Evolutionary conservation across 2,888 invertebrate species (phyloP), one percentile per base, ranked within the genome.

Genomic region (Ctena decussata): DNA sequence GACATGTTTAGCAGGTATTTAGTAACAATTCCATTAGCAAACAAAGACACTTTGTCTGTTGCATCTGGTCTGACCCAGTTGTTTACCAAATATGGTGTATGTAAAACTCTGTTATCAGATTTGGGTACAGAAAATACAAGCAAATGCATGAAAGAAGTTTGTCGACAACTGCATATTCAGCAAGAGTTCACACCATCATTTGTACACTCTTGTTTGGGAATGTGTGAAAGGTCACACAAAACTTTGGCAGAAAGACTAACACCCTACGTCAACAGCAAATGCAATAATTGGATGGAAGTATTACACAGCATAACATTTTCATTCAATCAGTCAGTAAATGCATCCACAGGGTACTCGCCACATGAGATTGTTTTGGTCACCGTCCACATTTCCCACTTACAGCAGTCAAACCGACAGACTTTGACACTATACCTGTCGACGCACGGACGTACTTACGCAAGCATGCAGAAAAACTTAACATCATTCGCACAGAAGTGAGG

Each of bases 1-100:
- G 70, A 78, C 75, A 75, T 86, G 85, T 87, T 87, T 75, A 74
- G 76, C 11, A 88, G 81, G 30, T 85, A 75, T 39, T 15, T 85
- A 0, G 80, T 24, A 79, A 77, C 79, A n/a, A 44, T 73, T n/a
- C 81, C 88, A 15, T 41, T 88, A 21, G 30, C 41, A 0, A 81
- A 75, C 46, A 85, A 83, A 65, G 85, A 88, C 74, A 69, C 85
- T 35, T 53, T 77, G 24, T 60, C 81, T 12, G 85, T 88, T 39
- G 37, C 81, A 18, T 75, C 78, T 71, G 77, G 70, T 12, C 70
- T 88, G 15, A 72, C 79, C 18, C 30, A 69, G 15, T 12, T 88
- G 37, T 83, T 87, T 49, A 75, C 85, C 0, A 70, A 44, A 18
- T 88, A 49, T 80, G 85, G 85, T 57, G 75, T 84, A 35, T 87